These are phyloP conservation scores for Thymelicus sylvestris DNA, from an alignment of 2,888 invertebrate genomes.

Conservation along the genomic window DNA sequence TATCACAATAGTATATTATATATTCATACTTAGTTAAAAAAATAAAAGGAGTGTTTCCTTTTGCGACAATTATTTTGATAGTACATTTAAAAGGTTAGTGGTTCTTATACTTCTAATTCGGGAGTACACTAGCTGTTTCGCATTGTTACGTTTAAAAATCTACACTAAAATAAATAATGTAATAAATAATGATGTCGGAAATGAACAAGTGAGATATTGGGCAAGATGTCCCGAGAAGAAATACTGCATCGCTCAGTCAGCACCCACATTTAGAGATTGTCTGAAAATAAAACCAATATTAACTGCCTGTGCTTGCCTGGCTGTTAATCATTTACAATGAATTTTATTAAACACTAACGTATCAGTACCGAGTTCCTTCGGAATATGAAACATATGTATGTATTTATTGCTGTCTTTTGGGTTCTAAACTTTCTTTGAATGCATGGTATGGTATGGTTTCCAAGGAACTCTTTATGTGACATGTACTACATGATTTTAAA, in stretches of 20 bases:
- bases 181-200: conserved; percentile 64
- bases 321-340: no score
- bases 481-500: no score
- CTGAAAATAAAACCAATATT: conserved; percentile 46
- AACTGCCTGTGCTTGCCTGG: not conserved
- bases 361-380: no score
- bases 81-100: conserved; percentile 3
- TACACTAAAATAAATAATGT: conserved; percentile 68
- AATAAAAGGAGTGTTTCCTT: not conserved
- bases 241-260: conserved; percentile 64
- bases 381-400: no score
- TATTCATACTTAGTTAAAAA: not conserved
- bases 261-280: conserved; percentile 61
- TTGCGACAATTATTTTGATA: not conserved
- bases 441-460: no score
- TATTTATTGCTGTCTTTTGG: no score
- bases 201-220: conserved; percentile 49
- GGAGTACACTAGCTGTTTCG: conserved; percentile 51
- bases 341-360: no score
- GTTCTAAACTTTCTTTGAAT: no score
- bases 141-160: conserved; percentile 58
- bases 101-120: conserved; percentile 30
- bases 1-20: conserved; percentile 17
- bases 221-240: conserved; percentile 47
- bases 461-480: no score